Conservation (phyloP, 2,888 invertebrate genomes). For the Dione vanillae region DNA sequence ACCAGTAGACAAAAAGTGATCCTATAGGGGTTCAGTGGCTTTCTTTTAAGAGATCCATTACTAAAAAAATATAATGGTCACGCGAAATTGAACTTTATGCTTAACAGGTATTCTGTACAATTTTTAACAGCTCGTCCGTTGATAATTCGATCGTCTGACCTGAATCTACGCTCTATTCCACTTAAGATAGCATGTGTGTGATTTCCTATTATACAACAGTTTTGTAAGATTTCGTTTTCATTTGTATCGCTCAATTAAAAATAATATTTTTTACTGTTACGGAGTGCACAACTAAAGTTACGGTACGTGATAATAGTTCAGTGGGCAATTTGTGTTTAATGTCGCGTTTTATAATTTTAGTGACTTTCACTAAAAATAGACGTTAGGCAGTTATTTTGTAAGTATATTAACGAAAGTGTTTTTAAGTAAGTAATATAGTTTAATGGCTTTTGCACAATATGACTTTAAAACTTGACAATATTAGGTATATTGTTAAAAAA, state of each 20-base stretch:
- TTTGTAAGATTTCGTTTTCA: conserved; percentile 47
- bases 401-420: background rate
- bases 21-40: too few species aligned
- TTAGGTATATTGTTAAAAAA: too few species aligned
- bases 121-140: conserved; percentile 13
- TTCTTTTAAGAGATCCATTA: too few species aligned
- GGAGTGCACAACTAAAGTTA: conserved; percentile 48
- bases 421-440: too few species aligned
- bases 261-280: conserved; percentile 33
- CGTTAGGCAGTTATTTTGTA: conserved; percentile 1
- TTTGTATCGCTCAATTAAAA: conserved; percentile 45
- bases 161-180: conserved; percentile 31
- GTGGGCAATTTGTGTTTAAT: conserved; percentile 38
- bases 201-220: conserved; percentile 44
- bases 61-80: background rate
- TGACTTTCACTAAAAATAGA: conserved; percentile 40
- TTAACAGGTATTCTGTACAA: background rate
- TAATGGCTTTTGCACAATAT: too few species aligned
- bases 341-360: conserved; percentile 36
- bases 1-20: background rate
- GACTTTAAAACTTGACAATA: too few species aligned
- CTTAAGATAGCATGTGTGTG: conserved; percentile 33
- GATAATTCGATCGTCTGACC: conserved; percentile 35
- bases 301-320: conserved; percentile 58
- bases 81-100: background rate